Evolutionary conservation across 2,888 invertebrate species (phyloP), one percentile per base, ranked within the genome.

Genomic region (Caenorhabditis doughertyi): DNA sequence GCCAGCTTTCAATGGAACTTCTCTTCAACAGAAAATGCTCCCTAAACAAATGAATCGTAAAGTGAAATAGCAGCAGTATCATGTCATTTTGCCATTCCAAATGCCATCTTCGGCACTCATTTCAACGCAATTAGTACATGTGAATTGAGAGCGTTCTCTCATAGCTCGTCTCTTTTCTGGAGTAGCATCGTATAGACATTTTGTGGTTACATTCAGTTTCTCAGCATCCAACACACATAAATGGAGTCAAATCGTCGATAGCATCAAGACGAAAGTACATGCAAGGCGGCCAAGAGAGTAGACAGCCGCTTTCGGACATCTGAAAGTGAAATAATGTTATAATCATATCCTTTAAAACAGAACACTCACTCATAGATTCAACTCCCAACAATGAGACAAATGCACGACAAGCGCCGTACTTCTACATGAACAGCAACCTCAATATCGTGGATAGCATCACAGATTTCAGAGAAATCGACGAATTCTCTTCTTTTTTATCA

Each of bases 321-420:
- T n/a, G n/a, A n/a, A n/a, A n/a, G n/a, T n/a, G n/a, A n/a, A n/a
- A n/a, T n/a, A n/a, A n/a, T n/a, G n/a, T n/a, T n/a, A n/a, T n/a
- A n/a, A n/a, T n/a, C n/a, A n/a, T n/a, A n/a, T n/a, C n/a, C n/a
- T n/a, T n/a, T n/a, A n/a, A 39, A 13, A 11, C 3, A 39, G 5
- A 16, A 13, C 8, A 84, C 89, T 85, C 89, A 94, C 95, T 96
- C 92, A 97, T 94, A 92, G 95, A 97, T 93, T 99, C 98, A 93
- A 99, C 99, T 93, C 99, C 98, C 42, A 99, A 94, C 0, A 98
- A 98, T 92, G 98, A 97, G 84, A 99, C 97, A 92, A 98, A 96
- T 64, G 98, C 98, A 0, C 98, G 98, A 92, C 98, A 98, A 0
- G 98, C 96, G 0, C 98, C 98, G 87, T 96, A 92, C 92, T 76